Base-by-base conservation (phyloP, 2,888 invertebrate species). In the Julus scanicus region DNA sequence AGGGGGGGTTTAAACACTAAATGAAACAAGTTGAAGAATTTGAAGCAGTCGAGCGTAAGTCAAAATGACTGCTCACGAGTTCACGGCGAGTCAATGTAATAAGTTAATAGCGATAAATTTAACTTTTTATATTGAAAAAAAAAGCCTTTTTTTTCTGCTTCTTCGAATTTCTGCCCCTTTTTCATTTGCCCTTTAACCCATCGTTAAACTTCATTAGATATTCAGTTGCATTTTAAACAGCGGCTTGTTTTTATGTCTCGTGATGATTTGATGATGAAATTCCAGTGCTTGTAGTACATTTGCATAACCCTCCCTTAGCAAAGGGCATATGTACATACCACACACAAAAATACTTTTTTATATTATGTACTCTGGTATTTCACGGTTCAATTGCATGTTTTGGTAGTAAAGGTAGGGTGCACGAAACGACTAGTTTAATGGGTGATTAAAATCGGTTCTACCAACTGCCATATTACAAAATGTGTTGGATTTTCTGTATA, bases 21-120 rank as follows among this genome's bases (percentile, higher is more conserved):
- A 80, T 80, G 80, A 80, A 80, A 80, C 80, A 80, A 85, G 85
- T 85, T 85, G 85, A 85, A 85, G 85, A 85, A 85, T 85, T 85
- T 49, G 85, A 85, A 48, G 44, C 49, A 85, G 49, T 44, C 85
- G 49, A 85, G 85, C 85, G 49, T 85, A 85, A 85, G 85, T 85
- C 49, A 48, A 85, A 85, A 85, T 44, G 85, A 85, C 85, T 85
- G 49, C 71, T 71, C 20, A 20, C 71, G 84, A 84, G 44, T 85
- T 85, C 49, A 29, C 85, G 40, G 20, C n/a, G 29, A 49, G 85
- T 49, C 49, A n/a, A 85, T 85, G 48, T 85, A 85, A 85, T 85
- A 49, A 85, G 85, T 85, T 85, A 85, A 85, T 85, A 44, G 49
- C 85, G 85, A 44, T 85, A 85, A 85, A 85, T 85, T 85, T 85